These are phyloP conservation scores for Andrena praecox DNA, from an alignment of 2,888 invertebrate genomes.

Conservation along the genomic window DNA sequence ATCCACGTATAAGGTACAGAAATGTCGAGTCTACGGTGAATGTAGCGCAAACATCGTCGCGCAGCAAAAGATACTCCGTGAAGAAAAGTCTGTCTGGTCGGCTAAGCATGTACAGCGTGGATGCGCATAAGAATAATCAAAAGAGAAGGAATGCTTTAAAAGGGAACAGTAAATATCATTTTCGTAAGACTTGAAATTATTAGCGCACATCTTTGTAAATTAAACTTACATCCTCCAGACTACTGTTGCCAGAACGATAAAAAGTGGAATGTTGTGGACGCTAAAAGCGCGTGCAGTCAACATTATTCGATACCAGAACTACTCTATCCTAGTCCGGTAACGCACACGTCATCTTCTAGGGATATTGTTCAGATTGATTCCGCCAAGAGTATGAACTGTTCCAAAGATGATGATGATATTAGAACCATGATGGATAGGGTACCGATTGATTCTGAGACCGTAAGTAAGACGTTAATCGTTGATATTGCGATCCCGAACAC, in stretches of 20 bases:
- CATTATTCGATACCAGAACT: constrained; percentile 66
- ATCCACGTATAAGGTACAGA: constrained; percentile 69
- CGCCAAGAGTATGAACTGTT: constrained; percentile 42
- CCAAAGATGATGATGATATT: constrained; percentile 80
- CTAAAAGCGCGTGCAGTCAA: constrained; percentile 36
- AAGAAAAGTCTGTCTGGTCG: constrained; percentile 74
- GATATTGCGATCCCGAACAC: constrained; percentile 22
- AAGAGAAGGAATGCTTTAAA: constrained; percentile 72
- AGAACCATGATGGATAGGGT: constrained; percentile 82
- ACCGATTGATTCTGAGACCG: constrained; percentile 77
- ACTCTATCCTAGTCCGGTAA: constrained; percentile 63
- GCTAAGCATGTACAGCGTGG: constrained; percentile 78
- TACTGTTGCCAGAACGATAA: constrained; percentile 28
- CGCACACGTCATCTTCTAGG: constrained; percentile 61
- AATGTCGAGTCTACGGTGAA: constrained; percentile 67
- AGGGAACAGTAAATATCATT: constrained; percentile 49
- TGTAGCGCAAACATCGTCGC: constrained; percentile 57
- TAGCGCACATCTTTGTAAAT: not conserved
- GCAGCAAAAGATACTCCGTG: constrained; percentile 66
- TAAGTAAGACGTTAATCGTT: constrained; percentile 11
- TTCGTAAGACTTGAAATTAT: constrained; percentile 4
- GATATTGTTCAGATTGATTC: constrained; percentile 55
- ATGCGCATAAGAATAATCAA: constrained; percentile 70
- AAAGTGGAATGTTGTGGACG: constrained; percentile 12
- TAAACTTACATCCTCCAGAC: constrained; percentile 43